phyloP scores from a whole-genome alignment of 1,140 invertebrate species.

The Bombus ignitus region DNA sequence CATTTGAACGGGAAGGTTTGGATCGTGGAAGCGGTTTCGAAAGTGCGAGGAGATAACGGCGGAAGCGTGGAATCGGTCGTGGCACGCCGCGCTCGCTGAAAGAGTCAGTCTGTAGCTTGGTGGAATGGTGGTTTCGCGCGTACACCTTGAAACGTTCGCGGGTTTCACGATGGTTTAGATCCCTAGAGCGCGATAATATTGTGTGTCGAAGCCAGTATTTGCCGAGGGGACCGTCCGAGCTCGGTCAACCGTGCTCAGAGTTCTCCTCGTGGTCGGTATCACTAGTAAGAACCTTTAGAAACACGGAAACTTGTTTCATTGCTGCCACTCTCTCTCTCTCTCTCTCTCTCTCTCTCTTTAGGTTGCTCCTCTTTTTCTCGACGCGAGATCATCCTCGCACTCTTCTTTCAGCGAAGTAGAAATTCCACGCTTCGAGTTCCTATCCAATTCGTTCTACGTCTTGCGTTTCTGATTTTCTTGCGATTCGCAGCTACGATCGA shows the following conservation, averaged over 20 bases:
- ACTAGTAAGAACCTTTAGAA: conserved; percentile 64
- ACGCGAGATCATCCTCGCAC: conserved; percentile 17
- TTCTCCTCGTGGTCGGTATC: conserved; percentile 1
- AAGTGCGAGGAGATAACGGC: neutral
- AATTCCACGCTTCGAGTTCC: neutral
- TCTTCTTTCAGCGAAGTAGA: neutral
- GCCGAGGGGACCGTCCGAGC: conserved; percentile 54
- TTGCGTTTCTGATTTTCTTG: neutral
- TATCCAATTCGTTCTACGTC: neutral
- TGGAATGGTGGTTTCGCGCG: conserved; percentile 30
- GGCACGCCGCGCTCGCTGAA: conserved; percentile 13
- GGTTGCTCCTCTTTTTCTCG: conserved; percentile 24
- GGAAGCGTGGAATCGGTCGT: too few relatives aligned
- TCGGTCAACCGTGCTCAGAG: conserved; percentile 30
- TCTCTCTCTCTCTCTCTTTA: neutral
- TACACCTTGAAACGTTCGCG: conserved; percentile 37
- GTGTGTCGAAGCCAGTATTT: conserved; percentile 72
- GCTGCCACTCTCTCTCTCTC: neutral
- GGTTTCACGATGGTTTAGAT: conserved; percentile 70
- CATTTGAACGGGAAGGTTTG: neutral
- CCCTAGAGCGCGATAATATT: conserved; percentile 72
- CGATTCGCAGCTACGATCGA: neutral
- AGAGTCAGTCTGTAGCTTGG: conserved; percentile 32
- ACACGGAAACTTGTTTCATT: conserved; percentile 71
- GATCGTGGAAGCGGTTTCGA: neutral